Evolutionary conservation across 2,888 invertebrate species (phyloP), one percentile per base, ranked within the genome.

Genomic region (Dorcus parallelipipedus): DNA sequence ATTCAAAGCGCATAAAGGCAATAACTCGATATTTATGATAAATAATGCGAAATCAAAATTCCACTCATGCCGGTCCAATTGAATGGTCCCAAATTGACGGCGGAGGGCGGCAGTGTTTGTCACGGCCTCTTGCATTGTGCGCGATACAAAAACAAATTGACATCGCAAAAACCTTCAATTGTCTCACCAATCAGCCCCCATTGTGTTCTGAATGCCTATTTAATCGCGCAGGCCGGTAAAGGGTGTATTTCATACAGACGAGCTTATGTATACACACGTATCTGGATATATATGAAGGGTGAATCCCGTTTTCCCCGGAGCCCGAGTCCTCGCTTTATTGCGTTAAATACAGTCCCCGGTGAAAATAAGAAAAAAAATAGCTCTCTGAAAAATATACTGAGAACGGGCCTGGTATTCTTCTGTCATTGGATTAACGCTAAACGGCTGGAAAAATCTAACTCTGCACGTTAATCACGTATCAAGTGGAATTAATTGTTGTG

Each of bases 131-230:
- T 68, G 70, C 68, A 75, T 78, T 78, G 77, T 78, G 61, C 56
- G 53, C 65, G 64, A 71, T 71, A 77, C 76, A 78, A 78, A 78
- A 78, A 77, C 77, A 77, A 78, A 78, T 78, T 78, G 77, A 75
- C 78, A 76, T 75, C 72, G 74, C 75, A 77, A 78, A 78, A 78
- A 78, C 76, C 73, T 68, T 66, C 77, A 70, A 78, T 78, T 78
- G 78, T 78, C 76, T 78, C 76, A 78, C 76, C 78, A 78, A 78
- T 78, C 78, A 78, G 73, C 64, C 69, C 53, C 70, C 69, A 76
- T 77, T 77, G 77, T 77, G 64, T 59, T 56, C 45, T 74, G 71
- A 75, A 77, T 76, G 75, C 72, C 72, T 72, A 70, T 76, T 78
- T 76, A 76, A 77, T 76, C 74, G 74, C 67, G 52, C 50, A 56